Evolutionary conservation across 2,888 invertebrate genomes (phyloP).

Genomic region (Folsomia manolachei): DNA sequence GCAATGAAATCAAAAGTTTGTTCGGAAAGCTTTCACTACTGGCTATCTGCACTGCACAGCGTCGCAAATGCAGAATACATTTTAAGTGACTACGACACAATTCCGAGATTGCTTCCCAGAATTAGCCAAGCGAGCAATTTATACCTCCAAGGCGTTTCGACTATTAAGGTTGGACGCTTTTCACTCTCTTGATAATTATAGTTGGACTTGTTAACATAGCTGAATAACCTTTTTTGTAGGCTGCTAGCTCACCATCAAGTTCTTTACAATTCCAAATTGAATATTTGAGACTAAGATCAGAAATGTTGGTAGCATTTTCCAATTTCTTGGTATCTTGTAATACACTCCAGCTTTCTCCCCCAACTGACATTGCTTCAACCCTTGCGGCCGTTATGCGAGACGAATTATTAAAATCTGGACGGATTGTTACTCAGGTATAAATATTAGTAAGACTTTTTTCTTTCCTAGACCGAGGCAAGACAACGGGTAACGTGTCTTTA

Average conservation of each 20-base stretch:
- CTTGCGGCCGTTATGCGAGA: conserved; percentile 71
- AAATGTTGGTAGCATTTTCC: conserved; percentile 67
- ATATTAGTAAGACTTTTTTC: too few relatives aligned
- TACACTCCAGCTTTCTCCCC: conserved; percentile 82
- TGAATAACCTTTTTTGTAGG: conserved; percentile 58
- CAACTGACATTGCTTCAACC: conserved; percentile 84
- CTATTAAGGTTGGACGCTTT: conserved; percentile 57
- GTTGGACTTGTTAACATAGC: not conserved
- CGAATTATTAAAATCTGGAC: conserved; percentile 73
- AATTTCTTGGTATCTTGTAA: conserved; percentile 68
- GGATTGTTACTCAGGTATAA: conserved; percentile 73
- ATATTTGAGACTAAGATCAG: conserved; percentile 71
- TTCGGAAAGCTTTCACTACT: conserved; percentile 84
- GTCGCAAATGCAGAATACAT: conserved; percentile 55
- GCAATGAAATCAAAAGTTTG: conserved; percentile 68
- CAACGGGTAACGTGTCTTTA: not conserved
- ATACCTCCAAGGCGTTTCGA: conserved; percentile 66
- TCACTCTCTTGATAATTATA: conserved; percentile 1
- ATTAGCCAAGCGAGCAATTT: conserved; percentile 61
- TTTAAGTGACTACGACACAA: conserved; percentile 45
- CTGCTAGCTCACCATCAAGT: conserved; percentile 65
- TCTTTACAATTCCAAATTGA: conserved; percentile 71
- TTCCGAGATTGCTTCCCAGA: conserved; percentile 55
- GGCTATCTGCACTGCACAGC: conserved; percentile 73
- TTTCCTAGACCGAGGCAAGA: not conserved